Evolutionary conservation across 2,113 vertebrate genomes (phyloP).

Genomic region (Tenrec ecaudatus): DNA sequence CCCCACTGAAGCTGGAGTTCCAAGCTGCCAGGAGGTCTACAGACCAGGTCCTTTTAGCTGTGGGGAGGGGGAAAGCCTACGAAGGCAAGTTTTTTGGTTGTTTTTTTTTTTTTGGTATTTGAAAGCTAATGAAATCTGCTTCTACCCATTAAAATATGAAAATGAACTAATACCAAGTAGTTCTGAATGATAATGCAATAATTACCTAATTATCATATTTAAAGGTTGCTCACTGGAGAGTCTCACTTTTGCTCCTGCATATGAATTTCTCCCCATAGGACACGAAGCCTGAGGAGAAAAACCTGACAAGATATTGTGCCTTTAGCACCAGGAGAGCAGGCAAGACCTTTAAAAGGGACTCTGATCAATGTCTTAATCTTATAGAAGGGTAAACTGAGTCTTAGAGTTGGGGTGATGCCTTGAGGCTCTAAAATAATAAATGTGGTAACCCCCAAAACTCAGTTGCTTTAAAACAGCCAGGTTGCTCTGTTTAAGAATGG

Average conservation of each 20-base stretch:
- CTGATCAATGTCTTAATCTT: background rate
- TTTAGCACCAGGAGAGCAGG: background rate
- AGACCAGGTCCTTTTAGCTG: background rate
- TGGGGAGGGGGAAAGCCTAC: too few relatives aligned
- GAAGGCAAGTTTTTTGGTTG: too few relatives aligned
- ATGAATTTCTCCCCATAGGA: background rate
- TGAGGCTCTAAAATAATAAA: background rate
- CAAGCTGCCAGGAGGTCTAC: background rate
- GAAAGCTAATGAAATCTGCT: too few relatives aligned
- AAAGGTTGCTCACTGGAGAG: conserved; percentile 1
- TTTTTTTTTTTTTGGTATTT: too few relatives aligned
- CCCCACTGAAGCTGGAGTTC: background rate
- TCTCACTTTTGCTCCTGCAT: background rate
- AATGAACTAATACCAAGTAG: background rate
- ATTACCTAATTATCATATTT: conserved; percentile 36
- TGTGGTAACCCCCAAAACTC: background rate
- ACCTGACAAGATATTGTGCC: background rate
- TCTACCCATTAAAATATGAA: too few relatives aligned
- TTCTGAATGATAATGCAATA: conserved; percentile 41
- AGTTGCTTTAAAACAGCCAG: background rate
- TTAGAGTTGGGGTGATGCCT: background rate
- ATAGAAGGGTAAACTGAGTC: conserved; percentile 18
- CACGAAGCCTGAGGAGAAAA: background rate
- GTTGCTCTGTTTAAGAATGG: background rate
- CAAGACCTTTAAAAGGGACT: background rate